Percentiles rank a stretch among this genome's conserved stretches.
phyloP scores from a whole-genome alignment of 2,113 vertebrate species.

The Conger conger region DNA sequence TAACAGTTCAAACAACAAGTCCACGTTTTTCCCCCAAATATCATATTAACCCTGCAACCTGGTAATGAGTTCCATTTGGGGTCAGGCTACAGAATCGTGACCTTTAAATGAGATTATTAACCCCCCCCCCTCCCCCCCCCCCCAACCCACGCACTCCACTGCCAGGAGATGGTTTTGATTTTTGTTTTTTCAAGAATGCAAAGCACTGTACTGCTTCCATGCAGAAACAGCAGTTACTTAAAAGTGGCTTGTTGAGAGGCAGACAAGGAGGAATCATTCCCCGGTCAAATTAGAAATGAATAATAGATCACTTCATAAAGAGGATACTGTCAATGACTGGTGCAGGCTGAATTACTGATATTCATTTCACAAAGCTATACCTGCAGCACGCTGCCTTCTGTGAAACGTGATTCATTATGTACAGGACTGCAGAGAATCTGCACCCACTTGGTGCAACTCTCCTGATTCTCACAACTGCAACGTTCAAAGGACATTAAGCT shows the following conservation, averaged over 20 bases:
- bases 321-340: not conserved
- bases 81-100: no score
- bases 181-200: not conserved
- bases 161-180: not conserved
- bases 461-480: not conserved
- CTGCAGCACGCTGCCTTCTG: not conserved
- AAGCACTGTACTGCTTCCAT: not conserved
- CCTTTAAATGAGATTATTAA: not conserved
- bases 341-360: not conserved
- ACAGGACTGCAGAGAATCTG: not conserved
- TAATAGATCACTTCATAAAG: conserved; percentile 6
- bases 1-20: not conserved
- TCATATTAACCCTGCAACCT: not conserved
- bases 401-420: not conserved
- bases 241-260: conserved; percentile 1
- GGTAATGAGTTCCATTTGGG: not conserved
- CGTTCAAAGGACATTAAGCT: not conserved
- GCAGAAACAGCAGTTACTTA: not conserved
- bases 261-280: not conserved
- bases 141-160: not conserved
- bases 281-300: conserved; percentile 4
- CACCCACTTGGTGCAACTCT: no score
- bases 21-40: not conserved
- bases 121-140: not conserved
- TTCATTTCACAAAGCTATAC: not conserved